Evolutionary conservation across 2,113 vertebrate genomes (phyloP), one percentile per base, ranked within the genome.

Genomic region (Picathartes gymnocephalus): DNA sequence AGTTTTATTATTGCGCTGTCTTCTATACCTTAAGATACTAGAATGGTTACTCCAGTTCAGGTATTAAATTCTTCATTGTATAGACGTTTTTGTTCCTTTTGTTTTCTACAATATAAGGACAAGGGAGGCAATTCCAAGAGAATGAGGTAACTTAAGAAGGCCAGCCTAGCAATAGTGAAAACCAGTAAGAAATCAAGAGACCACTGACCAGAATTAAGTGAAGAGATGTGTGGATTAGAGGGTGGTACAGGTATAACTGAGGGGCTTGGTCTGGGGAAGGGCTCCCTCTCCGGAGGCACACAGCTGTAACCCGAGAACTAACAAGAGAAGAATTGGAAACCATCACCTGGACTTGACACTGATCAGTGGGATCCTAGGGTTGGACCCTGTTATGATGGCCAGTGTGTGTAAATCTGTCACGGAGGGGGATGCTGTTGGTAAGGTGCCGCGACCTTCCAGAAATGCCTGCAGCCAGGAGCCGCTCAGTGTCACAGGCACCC

Each of bases 321-420:
- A 56, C 23, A 66, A 61, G 48, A 60, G 40, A 65, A 19, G 28
- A 65, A 58, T 7, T 45, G 35, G 50, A 84, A 80, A 54, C 12
- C n/a, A 56, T 81, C 24, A 68, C 10, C 62, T 4, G 5, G 57
- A 35, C 25, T 68, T n/a, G 23, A 51, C 12, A 6, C 35, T 47
- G 20, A 68, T 25, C 54, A 64, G 24, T 1, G 18, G 17, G 25
- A 57, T 42, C 22, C 28, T 11, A 81, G 19, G 28, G 31, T 31
- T 2, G 3, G 69, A 84, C 9, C 9, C 9, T 31, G 39, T 35
- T 45, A 48, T 4, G 24, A 33, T 54, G 48, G 28, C 33, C 23
- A 4, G 7, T 2, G 0, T 24, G 8, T 4, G 2, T 30, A 90
- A 74, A 81, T 30, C 50, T 0, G 0, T 40, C n/a, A n/a, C n/a